These are phyloP conservation scores for Aselliscus stoliczkanus DNA, from an alignment of 2,797 vertebrate species.

Conservation along the genomic window DNA sequence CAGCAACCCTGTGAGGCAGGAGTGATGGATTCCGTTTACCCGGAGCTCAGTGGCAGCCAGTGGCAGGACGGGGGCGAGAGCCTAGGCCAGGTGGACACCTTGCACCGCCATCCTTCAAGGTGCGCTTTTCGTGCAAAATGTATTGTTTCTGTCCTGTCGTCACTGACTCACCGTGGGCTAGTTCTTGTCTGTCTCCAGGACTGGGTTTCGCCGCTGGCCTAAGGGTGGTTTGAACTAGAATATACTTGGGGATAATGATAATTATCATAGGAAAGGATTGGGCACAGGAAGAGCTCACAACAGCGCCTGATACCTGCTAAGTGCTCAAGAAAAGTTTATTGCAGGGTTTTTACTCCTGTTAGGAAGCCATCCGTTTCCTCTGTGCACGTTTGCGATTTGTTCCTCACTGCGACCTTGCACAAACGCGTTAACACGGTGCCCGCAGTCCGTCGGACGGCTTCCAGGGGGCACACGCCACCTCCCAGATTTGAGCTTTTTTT, in stretches of 20 bases:
- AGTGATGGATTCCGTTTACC: not conserved
- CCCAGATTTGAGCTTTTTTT: not conserved
- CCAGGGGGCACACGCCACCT: accelerated
- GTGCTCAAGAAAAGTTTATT: not conserved
- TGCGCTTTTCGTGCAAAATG: not conserved
- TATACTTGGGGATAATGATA: not conserved
- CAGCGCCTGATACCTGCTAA: not conserved
- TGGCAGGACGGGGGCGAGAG: not conserved
- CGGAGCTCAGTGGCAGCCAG: not conserved
- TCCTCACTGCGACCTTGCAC: not conserved
- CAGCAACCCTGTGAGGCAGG: not conserved
- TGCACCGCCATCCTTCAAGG: not conserved
- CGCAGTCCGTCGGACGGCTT: not conserved
- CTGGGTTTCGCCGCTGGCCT: not conserved
- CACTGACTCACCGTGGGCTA: not conserved
- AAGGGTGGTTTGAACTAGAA: not conserved
- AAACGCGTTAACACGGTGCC: not conserved
- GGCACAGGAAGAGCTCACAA: not conserved
- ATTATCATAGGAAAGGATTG: not conserved
- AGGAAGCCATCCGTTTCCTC: not conserved
- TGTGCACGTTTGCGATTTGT: not conserved
- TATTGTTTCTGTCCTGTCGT: not conserved
- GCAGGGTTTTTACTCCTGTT: not conserved
- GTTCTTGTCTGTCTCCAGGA: not conserved
- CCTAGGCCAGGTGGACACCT: not conserved